Evolutionary conservation across 2,888 invertebrate genomes (phyloP), one percentile per base, ranked within the genome.

Genomic region (Pristionchus entomophagus): DNA sequence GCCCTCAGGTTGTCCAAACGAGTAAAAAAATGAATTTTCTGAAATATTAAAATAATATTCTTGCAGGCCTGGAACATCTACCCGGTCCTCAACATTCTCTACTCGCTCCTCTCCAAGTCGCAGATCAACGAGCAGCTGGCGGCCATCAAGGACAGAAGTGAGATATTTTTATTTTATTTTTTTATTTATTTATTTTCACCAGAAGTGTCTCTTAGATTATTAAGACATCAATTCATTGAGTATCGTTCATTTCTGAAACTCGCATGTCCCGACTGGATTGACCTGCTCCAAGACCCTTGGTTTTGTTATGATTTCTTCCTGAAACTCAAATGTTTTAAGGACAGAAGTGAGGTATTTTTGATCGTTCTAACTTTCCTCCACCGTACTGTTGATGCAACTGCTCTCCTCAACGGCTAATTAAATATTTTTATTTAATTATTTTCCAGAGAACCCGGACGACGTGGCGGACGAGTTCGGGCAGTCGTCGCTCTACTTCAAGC

Each of bases 51-150:
- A 26, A 59, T 59, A 26, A 59, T 22, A 12, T 59, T 8, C 29
- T 82, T 88, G 53, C 77, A 89, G 89, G 91, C 91, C 6, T 99
- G 99, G 99, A 98, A 98, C 95, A 97, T 99, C 53, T 96, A 99
- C 84, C 97, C 97, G 94, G 97, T 99, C 77, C 95, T 99, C 87
- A 99, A 99, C 94, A 99, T 99, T 49, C 95, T 99, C 81, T 99
- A 99, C 94, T 98, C 98, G 0, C 95, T 99, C 87, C 97, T 99
- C 29, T 98, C 98, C 92, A 99, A 98, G 94, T 98, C 98, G 19
- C 98, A 98, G 94, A 99, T 99, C 92, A 98, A 99, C 94, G 96
- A 96, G 89, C 99, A 99, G 94, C 95, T 99, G 92, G 97, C 97
- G 95, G 97, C 97, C 12, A 94, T 94, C 89, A 94, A 94, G 69